These are phyloP conservation scores for Hecatera dysodea DNA, from an alignment of 2,888 invertebrate species.

Conservation along the genomic window DNA sequence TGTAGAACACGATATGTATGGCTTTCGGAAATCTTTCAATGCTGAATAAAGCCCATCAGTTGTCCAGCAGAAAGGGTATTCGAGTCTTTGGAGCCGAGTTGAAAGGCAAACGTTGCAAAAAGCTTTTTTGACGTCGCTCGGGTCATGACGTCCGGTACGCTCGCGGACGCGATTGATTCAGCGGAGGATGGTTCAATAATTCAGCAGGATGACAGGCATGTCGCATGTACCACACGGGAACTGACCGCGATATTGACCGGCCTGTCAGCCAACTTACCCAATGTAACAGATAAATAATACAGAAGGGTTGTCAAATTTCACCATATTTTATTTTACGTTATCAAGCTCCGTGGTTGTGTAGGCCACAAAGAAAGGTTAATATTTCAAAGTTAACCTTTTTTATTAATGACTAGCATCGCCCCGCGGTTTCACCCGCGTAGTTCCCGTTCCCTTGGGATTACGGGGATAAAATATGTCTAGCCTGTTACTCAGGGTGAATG, in stretches of 20 bases:
- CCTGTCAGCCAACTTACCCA: slow-evolving; percentile 36
- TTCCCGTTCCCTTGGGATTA: too few relatives aligned
- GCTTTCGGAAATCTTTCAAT: slow-evolving; percentile 51
- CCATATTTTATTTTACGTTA: slow-evolving; percentile 40
- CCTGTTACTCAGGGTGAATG: too few relatives aligned
- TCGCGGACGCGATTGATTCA: slow-evolving; percentile 76
- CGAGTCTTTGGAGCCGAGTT: slow-evolving; percentile 61
- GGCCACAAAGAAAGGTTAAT: neutral
- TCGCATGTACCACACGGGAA: slow-evolving; percentile 47
- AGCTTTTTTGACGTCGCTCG: slow-evolving; percentile 66
- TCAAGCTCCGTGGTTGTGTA: slow-evolving; percentile 6
- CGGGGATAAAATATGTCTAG: too few relatives aligned
- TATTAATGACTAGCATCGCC: too few relatives aligned
- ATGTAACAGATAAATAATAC: slow-evolving; percentile 56
- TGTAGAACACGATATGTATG: slow-evolving; percentile 42
- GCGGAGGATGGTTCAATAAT: slow-evolving; percentile 78
- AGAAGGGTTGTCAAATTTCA: slow-evolving; percentile 33
- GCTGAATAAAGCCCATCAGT: slow-evolving; percentile 47
- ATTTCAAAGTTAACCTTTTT: slow-evolving; percentile 3
- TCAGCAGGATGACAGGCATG: slow-evolving; percentile 73
- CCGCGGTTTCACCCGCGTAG: too few relatives aligned
- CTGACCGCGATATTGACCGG: slow-evolving; percentile 48
- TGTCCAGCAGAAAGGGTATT: slow-evolving; percentile 66
- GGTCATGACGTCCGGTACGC: slow-evolving; percentile 68
- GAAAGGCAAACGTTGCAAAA: slow-evolving; percentile 71